Percentiles rank a stretch among this genome's conserved stretches.
These are phyloP conservation scores for Oryzias javanicus DNA, from an alignment of 2,113 vertebrate species.

Conservation along the genomic window DNA sequence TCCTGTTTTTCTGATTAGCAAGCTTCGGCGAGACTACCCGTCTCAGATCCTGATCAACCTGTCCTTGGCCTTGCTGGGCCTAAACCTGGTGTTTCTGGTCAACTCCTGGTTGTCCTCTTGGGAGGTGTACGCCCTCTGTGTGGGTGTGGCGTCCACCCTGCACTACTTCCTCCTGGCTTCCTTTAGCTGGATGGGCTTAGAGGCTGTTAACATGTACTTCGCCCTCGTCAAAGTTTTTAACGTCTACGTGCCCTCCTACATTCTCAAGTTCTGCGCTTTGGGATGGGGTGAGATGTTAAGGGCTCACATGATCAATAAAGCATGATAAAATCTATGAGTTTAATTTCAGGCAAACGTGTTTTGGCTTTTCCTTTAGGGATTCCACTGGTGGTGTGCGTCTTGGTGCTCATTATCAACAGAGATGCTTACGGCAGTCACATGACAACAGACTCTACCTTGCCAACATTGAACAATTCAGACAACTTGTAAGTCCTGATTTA, in stretches of 20 bases:
- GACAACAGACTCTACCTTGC: neutral
- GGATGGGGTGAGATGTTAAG: conserved; percentile 84
- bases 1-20: conserved; percentile 64
- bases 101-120: conserved; percentile 85
- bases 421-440: conserved; percentile 77
- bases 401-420: conserved; percentile 77
- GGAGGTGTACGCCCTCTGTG: conserved; percentile 72
- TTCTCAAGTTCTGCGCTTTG: conserved; percentile 84
- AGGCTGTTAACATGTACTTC: conserved; percentile 89
- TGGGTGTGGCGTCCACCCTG: conserved; percentile 69
- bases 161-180: conserved; percentile 89
- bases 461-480: conserved; percentile 55
- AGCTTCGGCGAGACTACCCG: conserved; percentile 83
- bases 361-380: conserved; percentile 74
- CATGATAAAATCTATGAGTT: neutral
- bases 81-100: conserved; percentile 84
- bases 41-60: conserved; percentile 91
- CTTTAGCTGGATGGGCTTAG: conserved; percentile 90
- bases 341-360: neutral
- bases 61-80: conserved; percentile 80
- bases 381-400: conserved; percentile 79
- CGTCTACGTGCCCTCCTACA: conserved; percentile 84
- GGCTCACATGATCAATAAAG: neutral
- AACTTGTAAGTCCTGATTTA: conserved; percentile 77
- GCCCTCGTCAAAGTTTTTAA: conserved; percentile 91